Percentiles rank a stretch among this genome's conserved stretches.
phyloP scores from a whole-genome alignment of 2,888 invertebrate species.

The Malthinus seriepunctatus region DNA sequence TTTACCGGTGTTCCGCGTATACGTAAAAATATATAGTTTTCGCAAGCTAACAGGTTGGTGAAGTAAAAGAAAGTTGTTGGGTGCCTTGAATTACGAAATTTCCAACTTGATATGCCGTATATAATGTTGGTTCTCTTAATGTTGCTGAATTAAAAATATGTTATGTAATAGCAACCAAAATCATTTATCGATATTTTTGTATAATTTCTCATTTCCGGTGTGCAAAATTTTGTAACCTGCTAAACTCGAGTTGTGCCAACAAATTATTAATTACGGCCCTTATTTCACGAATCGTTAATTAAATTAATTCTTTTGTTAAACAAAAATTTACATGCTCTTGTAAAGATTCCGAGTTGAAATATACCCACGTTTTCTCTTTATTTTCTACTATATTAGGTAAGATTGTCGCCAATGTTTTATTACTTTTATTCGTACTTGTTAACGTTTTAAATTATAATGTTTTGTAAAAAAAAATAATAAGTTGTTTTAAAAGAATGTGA shows the following conservation, averaged over 20 bases:
- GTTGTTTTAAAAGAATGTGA: conserved; percentile 4
- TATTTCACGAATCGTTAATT: neutral
- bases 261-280: too few relatives aligned
- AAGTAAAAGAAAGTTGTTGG: conserved; percentile 34
- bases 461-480: conserved; percentile 1
- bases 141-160: conserved; percentile 31
- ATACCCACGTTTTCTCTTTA: conserved; percentile 7
- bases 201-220: conserved; percentile 12
- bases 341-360: conserved; percentile 1
- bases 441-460: neutral
- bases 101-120: conserved; percentile 35
- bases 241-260: too few relatives aligned
- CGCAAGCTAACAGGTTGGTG: conserved; percentile 24
- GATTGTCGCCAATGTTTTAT: neutral
- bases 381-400: conserved; percentile 5
- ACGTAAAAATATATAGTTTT: conserved; percentile 17
- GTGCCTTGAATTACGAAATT: conserved; percentile 34
- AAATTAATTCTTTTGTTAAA: conserved; percentile 1
- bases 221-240: neutral
- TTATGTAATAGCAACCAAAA: conserved; percentile 14
- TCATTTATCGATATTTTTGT: conserved; percentile 14
- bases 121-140: conserved; percentile 30
- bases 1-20: conserved; percentile 12
- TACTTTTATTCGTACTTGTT: neutral
- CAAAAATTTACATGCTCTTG: neutral